A percentile compares a stretch with the other conserved stretches of the same genome.
Evolutionary conservation across 2,888 invertebrate species (phyloP).

Genomic region (Hypena proboscidalis): DNA sequence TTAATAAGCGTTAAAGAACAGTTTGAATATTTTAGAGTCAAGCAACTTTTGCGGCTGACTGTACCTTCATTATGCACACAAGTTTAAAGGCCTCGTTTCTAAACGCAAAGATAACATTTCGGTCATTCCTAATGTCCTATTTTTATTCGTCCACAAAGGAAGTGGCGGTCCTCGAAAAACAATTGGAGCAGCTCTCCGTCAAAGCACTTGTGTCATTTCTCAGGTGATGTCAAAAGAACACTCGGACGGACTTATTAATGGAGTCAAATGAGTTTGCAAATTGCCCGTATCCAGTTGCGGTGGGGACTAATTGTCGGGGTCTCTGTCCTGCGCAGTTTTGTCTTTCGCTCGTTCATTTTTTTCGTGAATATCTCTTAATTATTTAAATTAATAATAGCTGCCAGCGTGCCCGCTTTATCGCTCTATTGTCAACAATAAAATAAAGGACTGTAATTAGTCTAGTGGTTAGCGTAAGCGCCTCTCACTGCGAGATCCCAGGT

Average conservation of each 20-base stretch:
- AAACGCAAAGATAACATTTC: background rate
- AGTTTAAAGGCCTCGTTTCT: background rate
- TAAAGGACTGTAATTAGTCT: no score
- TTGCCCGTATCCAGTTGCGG: constrained; percentile 52
- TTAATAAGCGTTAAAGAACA: no score
- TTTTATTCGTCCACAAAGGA: constrained; percentile 12
- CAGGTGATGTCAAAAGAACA: constrained; percentile 41
- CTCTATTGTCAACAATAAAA: no score
- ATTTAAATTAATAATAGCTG: constrained; percentile 65
- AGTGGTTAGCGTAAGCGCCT: no score
- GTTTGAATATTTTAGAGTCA: no score
- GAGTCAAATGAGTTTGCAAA: constrained; percentile 64
- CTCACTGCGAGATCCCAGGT: no score
- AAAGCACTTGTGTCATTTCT: constrained; percentile 32
- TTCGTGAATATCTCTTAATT: constrained; percentile 61
- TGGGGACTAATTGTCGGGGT: constrained; percentile 54
- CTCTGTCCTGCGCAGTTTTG: constrained; percentile 52
- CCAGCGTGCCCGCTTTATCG: no score
- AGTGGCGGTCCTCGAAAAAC: constrained; percentile 11
- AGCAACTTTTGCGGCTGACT: no score
- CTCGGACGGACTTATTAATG: constrained; percentile 56
- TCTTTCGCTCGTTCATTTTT: constrained; percentile 58
- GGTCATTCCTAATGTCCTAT: constrained; percentile 7
- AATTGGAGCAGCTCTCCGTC: constrained; percentile 7
- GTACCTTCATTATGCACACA: no score